These are phyloP conservation scores for Mylabris phalerata DNA, from an alignment of 1,140 invertebrate genomes.

Conservation along the genomic window DNA sequence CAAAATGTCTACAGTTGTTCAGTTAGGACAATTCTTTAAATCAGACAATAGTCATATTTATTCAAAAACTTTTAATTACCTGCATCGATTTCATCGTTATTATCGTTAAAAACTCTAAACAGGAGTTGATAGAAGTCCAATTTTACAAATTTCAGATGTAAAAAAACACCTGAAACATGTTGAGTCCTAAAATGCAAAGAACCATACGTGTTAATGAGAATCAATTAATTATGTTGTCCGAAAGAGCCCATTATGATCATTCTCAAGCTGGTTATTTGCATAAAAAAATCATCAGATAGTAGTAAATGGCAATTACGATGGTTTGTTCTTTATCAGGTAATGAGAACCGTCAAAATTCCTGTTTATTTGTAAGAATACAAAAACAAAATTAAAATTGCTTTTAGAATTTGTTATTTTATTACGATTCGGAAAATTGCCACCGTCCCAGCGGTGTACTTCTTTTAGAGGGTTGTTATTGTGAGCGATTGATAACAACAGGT, in stretches of 20 bases:
- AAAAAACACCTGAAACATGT: slow-evolving; percentile 40
- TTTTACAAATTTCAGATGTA: slow-evolving; percentile 7
- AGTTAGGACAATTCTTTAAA: too few species aligned
- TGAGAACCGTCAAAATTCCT: not conserved
- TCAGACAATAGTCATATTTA: too few species aligned
- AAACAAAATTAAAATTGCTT: not conserved
- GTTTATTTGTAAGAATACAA: not conserved
- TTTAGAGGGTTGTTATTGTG: slow-evolving; percentile 86
- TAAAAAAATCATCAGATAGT: slow-evolving; percentile 77
- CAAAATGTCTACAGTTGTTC: too few species aligned
- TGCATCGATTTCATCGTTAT: too few species aligned
- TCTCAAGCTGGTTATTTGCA: slow-evolving; percentile 70
- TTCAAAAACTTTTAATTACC: too few species aligned
- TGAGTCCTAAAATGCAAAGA: slow-evolving; percentile 79
- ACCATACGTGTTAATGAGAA: slow-evolving; percentile 73
- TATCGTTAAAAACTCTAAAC: too few species aligned
- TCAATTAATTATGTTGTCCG: slow-evolving; percentile 75
- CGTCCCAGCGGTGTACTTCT: slow-evolving; percentile 78
- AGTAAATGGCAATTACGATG: slow-evolving; percentile 85
- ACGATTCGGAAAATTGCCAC: slow-evolving; percentile 70
- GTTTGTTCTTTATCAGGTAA: slow-evolving; percentile 85
- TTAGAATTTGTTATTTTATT: slow-evolving; percentile 86
- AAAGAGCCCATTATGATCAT: slow-evolving; percentile 74
- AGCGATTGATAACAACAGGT: slow-evolving; percentile 58
- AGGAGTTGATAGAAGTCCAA: too few species aligned